Evolutionary conservation across 2,888 invertebrate species (phyloP).

Genomic region (Empis stercorea): DNA sequence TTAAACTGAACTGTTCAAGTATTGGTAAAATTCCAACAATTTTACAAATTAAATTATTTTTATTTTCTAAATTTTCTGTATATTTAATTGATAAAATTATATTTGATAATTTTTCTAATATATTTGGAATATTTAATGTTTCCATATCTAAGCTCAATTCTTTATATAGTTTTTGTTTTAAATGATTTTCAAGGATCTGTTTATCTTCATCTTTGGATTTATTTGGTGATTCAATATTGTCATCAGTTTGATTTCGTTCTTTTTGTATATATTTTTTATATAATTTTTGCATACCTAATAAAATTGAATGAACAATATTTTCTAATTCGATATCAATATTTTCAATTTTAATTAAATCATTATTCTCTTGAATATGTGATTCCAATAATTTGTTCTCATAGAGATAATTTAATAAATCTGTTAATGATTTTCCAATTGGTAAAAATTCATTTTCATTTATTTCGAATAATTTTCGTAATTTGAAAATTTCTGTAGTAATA

Average conservation of each 20-base stretch:
- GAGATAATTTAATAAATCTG: conserved; percentile 17
- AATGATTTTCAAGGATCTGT: conserved; percentile 47
- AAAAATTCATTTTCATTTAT: conserved; percentile 14
- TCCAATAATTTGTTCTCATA: conserved; percentile 5
- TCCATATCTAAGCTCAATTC: conserved; percentile 48
- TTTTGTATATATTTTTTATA: conserved; percentile 39
- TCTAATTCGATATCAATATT: conserved; percentile 35
- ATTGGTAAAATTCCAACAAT: conserved; percentile 43
- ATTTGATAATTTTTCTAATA: conserved; percentile 32
- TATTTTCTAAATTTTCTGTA: conserved; percentile 26
- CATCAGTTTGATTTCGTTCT: neutral
- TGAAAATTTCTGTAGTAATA: conserved; percentile 1
- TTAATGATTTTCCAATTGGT: conserved; percentile 24
- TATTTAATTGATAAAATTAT: conserved; percentile 38
- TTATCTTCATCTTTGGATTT: conserved; percentile 24
- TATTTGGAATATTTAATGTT: conserved; percentile 41
- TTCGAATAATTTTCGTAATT: too few relatives aligned
- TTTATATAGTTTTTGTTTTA: conserved; percentile 51
- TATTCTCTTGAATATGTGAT: neutral
- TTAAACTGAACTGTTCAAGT: conserved; percentile 59
- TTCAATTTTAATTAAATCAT: conserved; percentile 12
- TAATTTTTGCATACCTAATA: conserved; percentile 46
- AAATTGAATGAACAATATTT: conserved; percentile 38
- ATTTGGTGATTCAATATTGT: conserved; percentile 15
- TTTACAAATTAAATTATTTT: conserved; percentile 19